Percentiles rank a stretch among this genome's conserved stretches.
These are phyloP conservation scores for Sciurus niger DNA, from an alignment of 2,113 vertebrate species.

Conservation along the genomic window DNA sequence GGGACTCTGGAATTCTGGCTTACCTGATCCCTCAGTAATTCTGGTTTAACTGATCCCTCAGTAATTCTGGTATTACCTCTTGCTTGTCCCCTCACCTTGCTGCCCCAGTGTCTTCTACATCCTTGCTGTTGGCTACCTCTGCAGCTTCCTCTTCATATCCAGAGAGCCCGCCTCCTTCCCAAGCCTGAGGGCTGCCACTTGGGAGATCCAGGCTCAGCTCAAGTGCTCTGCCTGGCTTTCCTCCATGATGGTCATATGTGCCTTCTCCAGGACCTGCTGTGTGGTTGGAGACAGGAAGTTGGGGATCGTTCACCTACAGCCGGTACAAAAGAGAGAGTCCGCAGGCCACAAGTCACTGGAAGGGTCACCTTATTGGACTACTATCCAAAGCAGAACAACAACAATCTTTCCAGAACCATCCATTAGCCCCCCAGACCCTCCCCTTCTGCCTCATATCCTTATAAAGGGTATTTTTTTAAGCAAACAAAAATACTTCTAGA, in stretches of 20 bases:
- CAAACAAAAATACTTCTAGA: background rate
- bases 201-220: background rate
- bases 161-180: background rate
- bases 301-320: background rate
- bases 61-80: background rate
- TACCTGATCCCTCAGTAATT: background rate
- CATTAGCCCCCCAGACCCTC: background rate
- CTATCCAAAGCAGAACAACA: background rate
- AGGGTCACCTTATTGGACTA: background rate
- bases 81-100: no score
- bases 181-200: background rate
- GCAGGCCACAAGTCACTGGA: background rate
- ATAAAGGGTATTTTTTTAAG: background rate
- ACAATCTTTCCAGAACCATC: background rate
- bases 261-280: background rate
- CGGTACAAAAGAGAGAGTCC: background rate
- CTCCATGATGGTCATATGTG: accelerated
- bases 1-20: background rate
- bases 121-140: background rate
- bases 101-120: background rate
- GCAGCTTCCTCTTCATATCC: background rate
- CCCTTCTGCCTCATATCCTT: background rate
- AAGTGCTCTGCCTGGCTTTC: background rate
- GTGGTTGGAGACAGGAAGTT: background rate
- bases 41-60: no score